These are phyloP conservation scores for Telmatherina bonti DNA, from an alignment of 2,797 vertebrate species.

Conservation along the genomic window DNA sequence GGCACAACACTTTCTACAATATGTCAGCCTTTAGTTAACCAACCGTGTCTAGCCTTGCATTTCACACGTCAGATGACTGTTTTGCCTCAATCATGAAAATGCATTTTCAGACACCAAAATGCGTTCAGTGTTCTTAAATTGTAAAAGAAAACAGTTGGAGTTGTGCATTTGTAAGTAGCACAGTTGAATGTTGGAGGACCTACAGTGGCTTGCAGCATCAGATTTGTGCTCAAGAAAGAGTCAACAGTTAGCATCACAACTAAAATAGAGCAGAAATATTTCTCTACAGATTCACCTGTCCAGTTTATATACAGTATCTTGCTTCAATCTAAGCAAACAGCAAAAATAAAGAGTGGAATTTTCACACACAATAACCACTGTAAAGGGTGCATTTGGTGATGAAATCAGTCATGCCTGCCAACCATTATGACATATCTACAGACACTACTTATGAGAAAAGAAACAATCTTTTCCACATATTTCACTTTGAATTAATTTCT, in stretches of 20 bases:
- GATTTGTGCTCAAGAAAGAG: too few relatives aligned
- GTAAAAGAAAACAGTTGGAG: not conserved
- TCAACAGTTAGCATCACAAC: not conserved
- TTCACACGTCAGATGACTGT: too few relatives aligned
- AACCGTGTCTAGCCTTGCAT: too few relatives aligned
- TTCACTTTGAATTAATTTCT: constrained; percentile 83
- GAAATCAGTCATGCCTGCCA: constrained; percentile 42
- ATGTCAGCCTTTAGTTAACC: too few relatives aligned
- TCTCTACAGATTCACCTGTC: not conserved
- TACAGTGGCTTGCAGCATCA: not conserved
- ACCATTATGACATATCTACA: constrained; percentile 46
- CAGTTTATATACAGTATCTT: constrained; percentile 18
- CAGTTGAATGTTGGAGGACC: not conserved
- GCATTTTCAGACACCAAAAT: not conserved
- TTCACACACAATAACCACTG: constrained; percentile 43
- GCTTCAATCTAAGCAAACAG: constrained; percentile 35
- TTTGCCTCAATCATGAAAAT: too few relatives aligned
- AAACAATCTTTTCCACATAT: constrained; percentile 66
- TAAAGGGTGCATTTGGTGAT: constrained; percentile 33
- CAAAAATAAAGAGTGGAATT: constrained; percentile 21
- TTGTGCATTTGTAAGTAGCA: not conserved
- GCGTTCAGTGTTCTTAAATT: not conserved
- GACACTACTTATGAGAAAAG: constrained; percentile 41
- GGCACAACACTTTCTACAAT: too few relatives aligned
- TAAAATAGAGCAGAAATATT: not conserved